Percentiles rank a stretch among this genome's conserved stretches.
Conservation (phyloP, 2,888 invertebrate species). For the Ophion ellenae region DNA sequence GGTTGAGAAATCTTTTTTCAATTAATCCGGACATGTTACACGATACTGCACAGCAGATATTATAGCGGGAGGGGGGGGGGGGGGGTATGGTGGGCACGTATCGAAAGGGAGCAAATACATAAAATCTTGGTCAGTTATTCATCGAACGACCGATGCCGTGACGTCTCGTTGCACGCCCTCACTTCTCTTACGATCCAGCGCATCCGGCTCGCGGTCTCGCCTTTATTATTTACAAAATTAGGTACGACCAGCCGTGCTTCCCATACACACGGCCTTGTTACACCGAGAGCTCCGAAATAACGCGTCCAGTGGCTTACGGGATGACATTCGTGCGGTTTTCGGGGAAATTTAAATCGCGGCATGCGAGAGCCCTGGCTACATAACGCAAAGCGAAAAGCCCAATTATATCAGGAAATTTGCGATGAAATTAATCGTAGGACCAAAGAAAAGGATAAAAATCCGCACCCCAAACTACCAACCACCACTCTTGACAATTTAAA, state of each 20-base stretch:
- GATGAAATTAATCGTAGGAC: conserved; percentile 7
- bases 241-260: conserved; percentile 63
- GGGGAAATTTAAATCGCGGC: conserved; percentile 49
- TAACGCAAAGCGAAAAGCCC: conserved; percentile 34
- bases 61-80: too few relatives aligned
- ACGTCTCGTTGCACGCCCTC: not conserved
- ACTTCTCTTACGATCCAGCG: conserved; percentile 63
- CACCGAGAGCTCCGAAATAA: conserved; percentile 64
- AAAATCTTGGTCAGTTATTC: conserved; percentile 43
- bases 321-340: conserved; percentile 47
- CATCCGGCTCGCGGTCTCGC: conserved; percentile 67
- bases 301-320: conserved; percentile 37
- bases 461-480: not conserved
- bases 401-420: conserved; percentile 8
- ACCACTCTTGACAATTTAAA: not conserved
- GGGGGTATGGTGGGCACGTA: conserved; percentile 15
- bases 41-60: too few relatives aligned
- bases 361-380: conserved; percentile 27
- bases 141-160: conserved; percentile 52
- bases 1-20: too few relatives aligned
- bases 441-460: not conserved
- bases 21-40: too few relatives aligned
- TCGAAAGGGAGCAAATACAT: conserved; percentile 21
- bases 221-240: conserved; percentile 75
- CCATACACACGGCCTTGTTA: conserved; percentile 57